phyloP scores from a whole-genome alignment of 2,113 vertebrate species.

The Hippocampus zosterae region DNA sequence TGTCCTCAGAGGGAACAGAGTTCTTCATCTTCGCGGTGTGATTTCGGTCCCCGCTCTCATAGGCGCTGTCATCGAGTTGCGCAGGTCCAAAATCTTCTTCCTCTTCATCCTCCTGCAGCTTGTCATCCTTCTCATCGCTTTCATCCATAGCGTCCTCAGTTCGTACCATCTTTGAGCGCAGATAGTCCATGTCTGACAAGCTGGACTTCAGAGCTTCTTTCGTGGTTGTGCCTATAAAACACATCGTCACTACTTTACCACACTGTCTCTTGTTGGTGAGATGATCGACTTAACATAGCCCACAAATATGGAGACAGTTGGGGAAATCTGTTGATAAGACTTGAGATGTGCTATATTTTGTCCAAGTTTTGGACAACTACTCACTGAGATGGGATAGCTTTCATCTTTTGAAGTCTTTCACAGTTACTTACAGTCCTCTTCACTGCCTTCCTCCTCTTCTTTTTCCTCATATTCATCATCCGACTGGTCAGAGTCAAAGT shows the following conservation, averaged over 20 bases:
- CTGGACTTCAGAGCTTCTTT: conserved; percentile 69
- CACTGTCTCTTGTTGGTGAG: background rate
- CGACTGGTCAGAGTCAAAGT: conserved; percentile 84
- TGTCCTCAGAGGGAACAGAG: conserved; percentile 7
- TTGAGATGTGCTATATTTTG: background rate
- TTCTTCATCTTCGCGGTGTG: conserved; percentile 31
- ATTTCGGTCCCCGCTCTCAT: conserved; percentile 29
- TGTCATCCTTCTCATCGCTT: conserved; percentile 16
- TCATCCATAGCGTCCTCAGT: conserved; percentile 43
- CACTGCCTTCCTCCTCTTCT: conserved; percentile 10
- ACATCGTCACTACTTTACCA: background rate
- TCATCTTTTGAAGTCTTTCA: background rate
- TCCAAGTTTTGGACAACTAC: background rate
- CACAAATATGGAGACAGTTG: background rate
- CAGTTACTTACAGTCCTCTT: conserved; percentile 38
- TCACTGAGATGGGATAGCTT: background rate
- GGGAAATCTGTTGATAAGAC: background rate
- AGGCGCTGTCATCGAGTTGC: conserved; percentile 29
- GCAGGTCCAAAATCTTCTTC: conserved; percentile 13
- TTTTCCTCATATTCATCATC: conserved; percentile 67
- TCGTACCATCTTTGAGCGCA: conserved; percentile 84
- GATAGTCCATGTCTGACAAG: conserved; percentile 93
- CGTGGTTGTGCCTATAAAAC: conserved; percentile 41
- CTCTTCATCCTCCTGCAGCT: conserved; percentile 13
- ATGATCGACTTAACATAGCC: background rate